Conservation (phyloP, 2,113 vertebrate species). For the Dicerorhinus sumatrensis region DNA sequence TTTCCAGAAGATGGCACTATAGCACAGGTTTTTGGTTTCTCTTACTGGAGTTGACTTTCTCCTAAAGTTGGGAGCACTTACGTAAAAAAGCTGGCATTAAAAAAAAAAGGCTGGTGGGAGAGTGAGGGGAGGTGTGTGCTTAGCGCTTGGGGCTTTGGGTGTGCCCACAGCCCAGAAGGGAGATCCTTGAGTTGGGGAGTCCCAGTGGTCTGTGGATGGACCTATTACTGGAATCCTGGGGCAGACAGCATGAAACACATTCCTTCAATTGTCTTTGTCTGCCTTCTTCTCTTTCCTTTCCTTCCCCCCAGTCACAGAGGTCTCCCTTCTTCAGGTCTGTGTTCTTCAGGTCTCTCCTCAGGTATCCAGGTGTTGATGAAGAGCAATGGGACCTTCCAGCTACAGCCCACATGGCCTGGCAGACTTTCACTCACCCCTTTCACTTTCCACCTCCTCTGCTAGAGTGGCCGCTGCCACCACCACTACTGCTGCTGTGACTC, state of each 20-base stretch:
- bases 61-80: background rate
- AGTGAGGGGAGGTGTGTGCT: background rate
- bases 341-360: background rate
- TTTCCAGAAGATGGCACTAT: background rate
- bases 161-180: background rate
- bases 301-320: background rate
- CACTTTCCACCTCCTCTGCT: background rate
- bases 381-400: background rate
- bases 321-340: background rate
- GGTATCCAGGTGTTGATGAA: background rate
- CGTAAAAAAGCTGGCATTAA: background rate
- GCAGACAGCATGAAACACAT: background rate
- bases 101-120: background rate
- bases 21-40: background rate
- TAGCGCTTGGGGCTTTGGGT: background rate
- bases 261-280: background rate
- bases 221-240: background rate
- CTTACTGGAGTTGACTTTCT: background rate
- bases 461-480: background rate
- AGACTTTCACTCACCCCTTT: background rate
- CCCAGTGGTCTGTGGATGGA: rapidly evolving
- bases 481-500: background rate
- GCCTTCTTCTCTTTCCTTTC: background rate
- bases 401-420: rapidly evolving
- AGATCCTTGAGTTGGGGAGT: background rate